phyloP scores from a whole-genome alignment of 2,888 invertebrate genomes.

The Globia sparganii region DNA sequence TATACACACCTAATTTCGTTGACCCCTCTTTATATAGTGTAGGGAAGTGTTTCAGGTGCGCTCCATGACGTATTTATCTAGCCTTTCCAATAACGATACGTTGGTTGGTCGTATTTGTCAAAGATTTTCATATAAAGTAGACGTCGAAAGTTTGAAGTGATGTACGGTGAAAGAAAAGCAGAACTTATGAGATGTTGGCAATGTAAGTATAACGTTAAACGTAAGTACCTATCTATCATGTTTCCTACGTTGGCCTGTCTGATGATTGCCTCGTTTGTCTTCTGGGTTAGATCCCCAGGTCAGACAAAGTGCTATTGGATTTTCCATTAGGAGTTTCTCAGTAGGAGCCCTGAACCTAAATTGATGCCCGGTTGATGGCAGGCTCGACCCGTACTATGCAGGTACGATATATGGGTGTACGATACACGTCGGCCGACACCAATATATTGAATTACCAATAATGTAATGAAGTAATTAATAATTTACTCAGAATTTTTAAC shows the following conservation, averaged over 20 bases:
- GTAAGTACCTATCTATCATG: not conserved
- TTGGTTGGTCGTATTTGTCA: constrained; percentile 6
- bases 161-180: not conserved
- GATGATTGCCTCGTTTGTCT: not conserved
- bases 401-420: not conserved
- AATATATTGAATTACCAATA: constrained; percentile 15
- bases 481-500: constrained; percentile 11
- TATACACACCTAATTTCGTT: constrained; percentile 17
- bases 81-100: constrained; percentile 22
- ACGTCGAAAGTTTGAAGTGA: not conserved
- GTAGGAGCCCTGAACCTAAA: not conserved
- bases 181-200: constrained; percentile 1
- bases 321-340: not conserved
- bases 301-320: not conserved
- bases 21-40: constrained; percentile 11
- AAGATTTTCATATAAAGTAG: not conserved
- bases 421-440: constrained; percentile 11
- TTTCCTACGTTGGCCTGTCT: not conserved
- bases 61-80: constrained; percentile 22
- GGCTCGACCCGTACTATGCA: not conserved
- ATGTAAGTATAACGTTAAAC: constrained; percentile 12
- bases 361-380: not conserved
- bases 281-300: not conserved
- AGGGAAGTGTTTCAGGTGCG: constrained; percentile 2
- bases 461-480: constrained; percentile 4